Evolutionary conservation across 2,113 vertebrate genomes (phyloP).

Genomic region (Thamnaconus septentrionalis): DNA sequence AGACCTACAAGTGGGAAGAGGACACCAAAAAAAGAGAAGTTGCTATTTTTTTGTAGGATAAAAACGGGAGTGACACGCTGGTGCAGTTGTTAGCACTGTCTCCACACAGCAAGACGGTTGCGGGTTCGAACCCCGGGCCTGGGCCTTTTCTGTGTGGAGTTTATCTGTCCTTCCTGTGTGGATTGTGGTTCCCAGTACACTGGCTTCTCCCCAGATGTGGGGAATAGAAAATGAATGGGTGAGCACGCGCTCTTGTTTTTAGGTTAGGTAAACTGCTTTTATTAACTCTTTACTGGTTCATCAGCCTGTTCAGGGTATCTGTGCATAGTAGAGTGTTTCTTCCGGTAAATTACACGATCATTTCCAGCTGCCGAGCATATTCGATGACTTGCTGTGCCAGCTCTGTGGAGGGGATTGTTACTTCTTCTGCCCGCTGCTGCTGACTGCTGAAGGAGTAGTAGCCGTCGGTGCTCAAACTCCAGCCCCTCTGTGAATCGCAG

Average conservation of each 20-base stretch:
- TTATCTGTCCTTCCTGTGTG: too few species aligned
- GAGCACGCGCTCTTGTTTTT: too few species aligned
- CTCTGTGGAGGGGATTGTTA: conserved; percentile 89
- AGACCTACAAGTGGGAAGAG: conserved; percentile 11
- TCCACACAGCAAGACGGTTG: too few species aligned
- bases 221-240: too few species aligned
- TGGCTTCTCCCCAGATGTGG: too few species aligned
- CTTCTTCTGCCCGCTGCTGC: conserved; percentile 89
- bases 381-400: conserved; percentile 92
- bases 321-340: conserved; percentile 47
- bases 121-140: too few species aligned
- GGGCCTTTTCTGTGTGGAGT: too few species aligned
- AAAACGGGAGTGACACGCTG: background rate
- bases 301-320: conserved; percentile 35
- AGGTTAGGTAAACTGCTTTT: conserved; percentile 4
- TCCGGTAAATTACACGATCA: conserved; percentile 84
- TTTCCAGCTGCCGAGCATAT: conserved; percentile 92
- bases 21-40: conserved; percentile 13
- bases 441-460: conserved; percentile 88
- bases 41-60: background rate
- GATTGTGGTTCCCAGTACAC: too few species aligned
- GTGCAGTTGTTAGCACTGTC: conserved; percentile 8
- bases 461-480: conserved; percentile 82
- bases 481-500: conserved; percentile 80
- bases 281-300: conserved; percentile 20